phyloP scores from a whole-genome alignment of 2,113 vertebrate species.

The Leucoraja erinaceus region DNA sequence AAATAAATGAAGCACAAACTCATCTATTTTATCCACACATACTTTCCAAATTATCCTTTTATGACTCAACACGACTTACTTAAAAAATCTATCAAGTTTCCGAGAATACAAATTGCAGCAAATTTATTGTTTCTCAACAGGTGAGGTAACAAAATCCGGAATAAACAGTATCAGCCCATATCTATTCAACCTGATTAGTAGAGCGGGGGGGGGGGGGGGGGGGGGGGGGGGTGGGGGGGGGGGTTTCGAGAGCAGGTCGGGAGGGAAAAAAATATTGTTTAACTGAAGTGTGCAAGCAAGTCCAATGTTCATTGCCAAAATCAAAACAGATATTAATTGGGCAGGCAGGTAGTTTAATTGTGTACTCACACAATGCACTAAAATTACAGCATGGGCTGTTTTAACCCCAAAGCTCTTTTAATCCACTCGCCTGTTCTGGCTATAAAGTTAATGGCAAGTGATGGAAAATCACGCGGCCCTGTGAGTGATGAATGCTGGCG shows the following conservation, averaged over 20 bases:
- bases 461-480: too few relatives aligned
- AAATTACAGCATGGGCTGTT: too few relatives aligned
- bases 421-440: too few relatives aligned
- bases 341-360: not conserved
- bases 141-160: not conserved
- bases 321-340: not conserved
- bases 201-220: not conserved
- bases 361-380: too few relatives aligned
- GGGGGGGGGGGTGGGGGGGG: too few relatives aligned
- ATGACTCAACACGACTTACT: not conserved
- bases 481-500: too few relatives aligned
- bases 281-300: not conserved
- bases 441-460: too few relatives aligned
- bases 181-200: not conserved
- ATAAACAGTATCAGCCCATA: not conserved
- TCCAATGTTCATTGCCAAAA: not conserved
- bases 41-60: not conserved
- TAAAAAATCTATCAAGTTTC: not conserved
- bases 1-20: constrained; percentile 40
- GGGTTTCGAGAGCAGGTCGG: too few relatives aligned
- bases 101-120: not conserved
- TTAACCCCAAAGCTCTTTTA: too few relatives aligned
- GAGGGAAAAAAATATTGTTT: not conserved
- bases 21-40: constrained; percentile 39
- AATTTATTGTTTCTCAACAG: not conserved